A percentile compares a stretch with the other conserved stretches of the same genome.
phyloP scores from a whole-genome alignment of 2,888 invertebrate genomes.

The Rapana venosa region DNA sequence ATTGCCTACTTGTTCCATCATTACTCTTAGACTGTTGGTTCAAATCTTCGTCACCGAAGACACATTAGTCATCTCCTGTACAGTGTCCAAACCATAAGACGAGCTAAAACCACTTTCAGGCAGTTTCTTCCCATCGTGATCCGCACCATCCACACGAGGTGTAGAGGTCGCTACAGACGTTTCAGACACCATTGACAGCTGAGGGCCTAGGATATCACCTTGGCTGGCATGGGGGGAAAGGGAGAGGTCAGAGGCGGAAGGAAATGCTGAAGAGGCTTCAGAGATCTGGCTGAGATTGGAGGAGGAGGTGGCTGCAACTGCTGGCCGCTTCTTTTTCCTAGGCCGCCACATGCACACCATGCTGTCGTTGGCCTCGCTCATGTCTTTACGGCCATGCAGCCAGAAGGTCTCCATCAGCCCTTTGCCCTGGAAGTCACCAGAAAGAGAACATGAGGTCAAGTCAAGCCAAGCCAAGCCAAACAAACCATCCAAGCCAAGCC shows the following conservation, averaged over 20 bases:
- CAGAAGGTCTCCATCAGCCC: slow-evolving; percentile 67
- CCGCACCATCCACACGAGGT: neutral
- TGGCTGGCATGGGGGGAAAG: neutral
- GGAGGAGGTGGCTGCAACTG: neutral
- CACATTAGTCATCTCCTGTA: neutral
- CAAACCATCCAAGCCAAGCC: too few species aligned
- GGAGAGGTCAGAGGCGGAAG: neutral
- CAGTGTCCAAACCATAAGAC: neutral
- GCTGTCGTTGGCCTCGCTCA: slow-evolving; percentile 66
- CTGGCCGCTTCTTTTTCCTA: slow-evolving; percentile 36
- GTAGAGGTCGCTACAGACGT: neutral
- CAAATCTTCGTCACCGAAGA: neutral
- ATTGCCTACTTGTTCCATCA: neutral
- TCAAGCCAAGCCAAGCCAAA: too few species aligned
- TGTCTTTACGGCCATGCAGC: slow-evolving; percentile 64
- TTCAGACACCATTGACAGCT: neutral
- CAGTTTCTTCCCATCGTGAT: neutral
- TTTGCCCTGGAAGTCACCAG: slow-evolving; percentile 59
- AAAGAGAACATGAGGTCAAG: too few species aligned
- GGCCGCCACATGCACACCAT: slow-evolving; percentile 68
- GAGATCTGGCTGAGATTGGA: slow-evolving; percentile 1
- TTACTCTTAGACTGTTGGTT: neutral
- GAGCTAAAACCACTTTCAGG: neutral
- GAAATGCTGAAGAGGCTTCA: neutral
- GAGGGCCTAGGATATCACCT: neutral